A percentile compares a stretch with the other conserved stretches of the same genome.
Evolutionary conservation across 1,140 invertebrate species (phyloP).

Genomic region (Lepidurus arcticus): DNA sequence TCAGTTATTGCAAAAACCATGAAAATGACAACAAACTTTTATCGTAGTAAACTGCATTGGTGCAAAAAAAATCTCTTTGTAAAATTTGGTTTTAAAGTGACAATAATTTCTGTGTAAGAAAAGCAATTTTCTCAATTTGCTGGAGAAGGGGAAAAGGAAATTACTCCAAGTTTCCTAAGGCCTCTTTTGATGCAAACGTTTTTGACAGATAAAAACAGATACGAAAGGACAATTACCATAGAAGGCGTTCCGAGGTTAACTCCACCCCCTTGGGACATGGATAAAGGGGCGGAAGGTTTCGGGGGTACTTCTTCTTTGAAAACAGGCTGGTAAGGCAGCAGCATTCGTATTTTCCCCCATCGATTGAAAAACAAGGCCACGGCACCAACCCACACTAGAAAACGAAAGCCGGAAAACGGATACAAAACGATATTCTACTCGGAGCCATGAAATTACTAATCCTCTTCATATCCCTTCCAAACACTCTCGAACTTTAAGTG

Average conservation of each 20-base stretch:
- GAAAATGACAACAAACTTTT: too few species aligned
- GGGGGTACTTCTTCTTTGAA: constrained; percentile 62
- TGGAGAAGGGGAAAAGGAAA: too few species aligned
- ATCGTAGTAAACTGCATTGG: too few species aligned
- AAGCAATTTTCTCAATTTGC: too few species aligned
- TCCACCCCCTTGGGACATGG: background rate
- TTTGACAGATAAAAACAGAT: background rate
- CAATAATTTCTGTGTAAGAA: too few species aligned
- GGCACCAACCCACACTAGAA: constrained; percentile 49
- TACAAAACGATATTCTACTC: too few species aligned
- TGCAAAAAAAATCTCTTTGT: too few species aligned
- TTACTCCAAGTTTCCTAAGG: background rate
- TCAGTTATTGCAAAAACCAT: too few species aligned
- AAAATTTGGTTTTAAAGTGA: too few species aligned
- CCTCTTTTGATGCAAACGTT: background rate
- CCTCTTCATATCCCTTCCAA: too few species aligned
- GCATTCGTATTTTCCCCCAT: constrained; percentile 85
- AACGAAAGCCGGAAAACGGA: background rate
- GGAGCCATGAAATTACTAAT: too few species aligned
- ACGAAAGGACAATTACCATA: background rate
- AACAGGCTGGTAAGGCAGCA: constrained; percentile 76
- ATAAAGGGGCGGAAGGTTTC: background rate
- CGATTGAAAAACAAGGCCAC: constrained; percentile 75
- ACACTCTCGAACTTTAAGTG: too few species aligned
- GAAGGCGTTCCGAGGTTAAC: constrained; percentile 7